Evolutionary conservation across 2,888 invertebrate genomes (phyloP), one percentile per base, ranked within the genome.

Genomic region (Conus canariensis): DNA sequence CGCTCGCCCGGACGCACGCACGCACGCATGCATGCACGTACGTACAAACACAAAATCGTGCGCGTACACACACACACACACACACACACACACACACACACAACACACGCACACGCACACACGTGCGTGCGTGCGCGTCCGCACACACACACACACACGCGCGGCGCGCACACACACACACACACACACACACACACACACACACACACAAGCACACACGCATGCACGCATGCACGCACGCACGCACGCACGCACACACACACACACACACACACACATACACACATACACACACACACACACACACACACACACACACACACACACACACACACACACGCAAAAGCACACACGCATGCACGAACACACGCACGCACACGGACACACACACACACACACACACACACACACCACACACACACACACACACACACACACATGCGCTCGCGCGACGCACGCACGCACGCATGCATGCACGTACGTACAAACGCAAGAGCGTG

Each of bases 61-160:
- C 70, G 19, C 70, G 19, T 19, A 70, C n/a, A 70, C 58, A 10
- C 85, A 19, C 60, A 58, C 22, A 22, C 74, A 22, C 74, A 74
- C 45, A 16, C 85, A 83, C 74, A 74, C n/a, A 74, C 74, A 74
- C n/a, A n/a, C 74, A 74, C 74, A 74, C n/a, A 74, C 74, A 74
- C 74, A 74, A 60, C n/a, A 74, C 74, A 74, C 74, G 10, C 74
- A 74, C 74, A 74, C 74, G 10, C 74, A n/a, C 74, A 74, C 74
- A 74, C 74, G 14, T 14, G 14, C 60, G 14, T 14, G 14, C 60
- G 14, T 14, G 14, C 60, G 14, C 60, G 14, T 14, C 8, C 60
- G 14, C n/a, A 74, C 74, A 12, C 6, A 74, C 74, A 12, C 74
- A 6, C 74, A 6, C n/a, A 6, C 74, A 6, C n/a, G n/a, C n/a